phyloP scores from a whole-genome alignment of 1,140 invertebrate species.

The Rhynchophorus ferrugineus region DNA sequence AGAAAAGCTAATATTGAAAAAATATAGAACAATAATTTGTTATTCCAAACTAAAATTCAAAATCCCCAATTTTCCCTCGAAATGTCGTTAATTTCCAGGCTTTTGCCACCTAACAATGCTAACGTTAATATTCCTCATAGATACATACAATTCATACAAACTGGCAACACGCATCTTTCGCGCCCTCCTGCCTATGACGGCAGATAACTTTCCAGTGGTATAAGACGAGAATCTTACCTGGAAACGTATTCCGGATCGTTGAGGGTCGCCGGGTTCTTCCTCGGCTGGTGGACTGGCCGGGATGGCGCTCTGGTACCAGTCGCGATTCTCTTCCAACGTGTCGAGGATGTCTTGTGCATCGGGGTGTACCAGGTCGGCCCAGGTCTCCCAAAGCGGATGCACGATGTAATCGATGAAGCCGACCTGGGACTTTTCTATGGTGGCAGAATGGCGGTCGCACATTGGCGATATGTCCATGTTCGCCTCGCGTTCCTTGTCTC shows the following conservation, averaged over 20 bases:
- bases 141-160: no score
- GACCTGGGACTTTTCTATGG: conserved; percentile 97
- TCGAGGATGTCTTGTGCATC: conserved; percentile 97
- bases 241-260: conserved; percentile 34
- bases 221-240: no score
- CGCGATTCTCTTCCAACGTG: conserved; percentile 94
- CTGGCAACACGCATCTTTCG: no score
- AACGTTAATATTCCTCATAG: no score
- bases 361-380: conserved; percentile 97
- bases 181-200: no score
- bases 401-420: conserved; percentile 99
- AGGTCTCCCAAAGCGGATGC: conserved; percentile 98
- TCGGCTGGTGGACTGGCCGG: conserved; percentile 64
- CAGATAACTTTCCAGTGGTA: no score
- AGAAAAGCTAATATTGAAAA: no score
- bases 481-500: conserved; percentile 85
- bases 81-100: no score
- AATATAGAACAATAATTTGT: no score
- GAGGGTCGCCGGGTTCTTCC: conserved; percentile 37
- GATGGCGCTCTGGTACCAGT: conserved; percentile 91
- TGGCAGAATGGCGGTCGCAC: conserved; percentile 93
- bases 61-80: no score
- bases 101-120: no score
- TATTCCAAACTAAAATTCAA: no score
- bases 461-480: conserved; percentile 95